Evolutionary conservation across 2,797 vertebrate species (phyloP), one percentile per base, ranked within the genome.

Genomic region (Chiroxiphia lanceolata): DNA sequence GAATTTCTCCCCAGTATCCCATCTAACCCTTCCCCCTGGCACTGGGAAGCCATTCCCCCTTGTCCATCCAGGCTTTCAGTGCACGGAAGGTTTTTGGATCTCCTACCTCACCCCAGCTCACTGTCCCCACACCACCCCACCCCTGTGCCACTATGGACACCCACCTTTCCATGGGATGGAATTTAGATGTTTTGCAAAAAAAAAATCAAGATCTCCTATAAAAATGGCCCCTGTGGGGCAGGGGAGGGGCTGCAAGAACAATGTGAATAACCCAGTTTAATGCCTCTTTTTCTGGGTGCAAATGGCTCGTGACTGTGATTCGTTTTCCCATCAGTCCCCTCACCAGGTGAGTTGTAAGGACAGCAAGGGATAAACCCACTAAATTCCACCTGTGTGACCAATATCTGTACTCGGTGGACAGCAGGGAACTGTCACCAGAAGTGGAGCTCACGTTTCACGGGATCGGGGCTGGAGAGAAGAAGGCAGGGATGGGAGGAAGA

Each of bases 321-420:
- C 34, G 0, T 6, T 59, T 13, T 27, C 38, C 15, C 51, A 6
- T 29, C 69, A 26, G 65, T 3, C 65, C 13, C 48, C 44, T 47
- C 9, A 4, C 0, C 68, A 61, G 60, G 56, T 19, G 21, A 69
- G 64, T 3, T 6, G 0, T 3, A 1, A 27, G 61, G 64, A 19
- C 34, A 59, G 34, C 13, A 16, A 64, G 59, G 57, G 31, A 40
- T 29, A 25, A 33, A 48, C 2, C n/a, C 20, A 2, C 3, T 3
- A 2, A 11, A 12, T 44, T 31, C 21, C 57, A 44, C 16, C 75
- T 8, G 17, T 12, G 10, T 4, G 5, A 36, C 31, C 20, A 3
- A 10, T 2, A 11, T 18, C 7, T 8, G 11, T 6, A 1, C 20
- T 1, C 6, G 6, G 1, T 1, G 47, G 20, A 4, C 0, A 0